Evolutionary conservation across 2,113 vertebrate genomes (phyloP).

Genomic region (Noctilio leporinus): DNA sequence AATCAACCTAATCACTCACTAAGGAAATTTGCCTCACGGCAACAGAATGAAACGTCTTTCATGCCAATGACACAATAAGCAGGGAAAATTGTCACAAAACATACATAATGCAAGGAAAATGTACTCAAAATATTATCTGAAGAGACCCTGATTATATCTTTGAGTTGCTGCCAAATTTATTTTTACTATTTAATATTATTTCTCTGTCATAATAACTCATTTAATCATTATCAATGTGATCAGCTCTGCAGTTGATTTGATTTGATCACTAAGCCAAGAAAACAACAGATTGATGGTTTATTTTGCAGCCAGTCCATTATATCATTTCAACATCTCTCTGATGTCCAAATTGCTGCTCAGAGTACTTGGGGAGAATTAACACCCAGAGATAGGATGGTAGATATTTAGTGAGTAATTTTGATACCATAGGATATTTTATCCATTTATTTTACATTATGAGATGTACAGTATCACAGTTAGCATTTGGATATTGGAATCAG

Average conservation of each 20-base stretch:
- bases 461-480: neutral
- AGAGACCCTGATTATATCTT: neutral
- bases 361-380: neutral
- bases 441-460: neutral
- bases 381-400: neutral
- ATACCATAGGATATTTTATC: neutral
- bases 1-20: slow-evolving; percentile 42
- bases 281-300: neutral
- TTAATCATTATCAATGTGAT: neutral
- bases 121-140: neutral
- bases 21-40: slow-evolving; percentile 36
- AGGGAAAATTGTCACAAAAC: slow-evolving; percentile 43
- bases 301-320: neutral
- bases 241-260: neutral
- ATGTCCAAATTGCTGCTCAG: neutral
- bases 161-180: neutral
- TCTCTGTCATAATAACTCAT: neutral
- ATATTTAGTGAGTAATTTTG: neutral
- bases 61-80: slow-evolving; percentile 22
- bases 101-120: slow-evolving; percentile 6
- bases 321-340: neutral
- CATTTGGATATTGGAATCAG: neutral
- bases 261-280: neutral
- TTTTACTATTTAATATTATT: slow-evolving; percentile 39
- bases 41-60: slow-evolving; percentile 27